phyloP scores from a whole-genome alignment of 2,113 vertebrate species.

The Corydoras maculifer region DNA sequence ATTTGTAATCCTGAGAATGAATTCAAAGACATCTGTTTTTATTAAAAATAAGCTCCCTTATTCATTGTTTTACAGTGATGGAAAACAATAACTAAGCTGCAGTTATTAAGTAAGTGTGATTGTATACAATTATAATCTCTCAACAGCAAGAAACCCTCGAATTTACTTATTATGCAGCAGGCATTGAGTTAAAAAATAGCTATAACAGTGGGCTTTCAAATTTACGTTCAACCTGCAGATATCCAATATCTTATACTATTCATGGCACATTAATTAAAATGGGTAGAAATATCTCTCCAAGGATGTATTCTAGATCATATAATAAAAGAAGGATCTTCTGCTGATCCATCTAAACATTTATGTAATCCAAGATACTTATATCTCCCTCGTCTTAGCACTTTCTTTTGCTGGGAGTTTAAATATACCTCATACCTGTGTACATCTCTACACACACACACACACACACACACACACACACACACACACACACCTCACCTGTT shows the following conservation, averaged over 20 bases:
- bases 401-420: constrained; percentile 21
- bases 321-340: constrained; percentile 43
- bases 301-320: constrained; percentile 39
- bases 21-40: no score
- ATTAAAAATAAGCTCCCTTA: no score
- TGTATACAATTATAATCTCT: background rate
- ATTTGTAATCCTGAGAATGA: no score
- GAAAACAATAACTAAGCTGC: no score
- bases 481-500: constrained; percentile 25
- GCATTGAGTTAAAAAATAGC: background rate
- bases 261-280: constrained; percentile 43
- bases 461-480: background rate
- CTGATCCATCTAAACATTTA: constrained; percentile 45
- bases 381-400: constrained; percentile 26
- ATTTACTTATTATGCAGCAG: constrained; percentile 18
- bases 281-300: constrained; percentile 36
- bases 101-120: background rate
- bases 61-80: no score
- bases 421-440: constrained; percentile 10
- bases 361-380: constrained; percentile 36
- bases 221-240: constrained; percentile 24
- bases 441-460: background rate
- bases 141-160: constrained; percentile 4
- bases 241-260: constrained; percentile 40
- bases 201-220: constrained; percentile 3